Evolutionary conservation across 2,888 invertebrate species (phyloP), one percentile per base, ranked within the genome.

Genomic region (Cryptocephalus moraei): DNA sequence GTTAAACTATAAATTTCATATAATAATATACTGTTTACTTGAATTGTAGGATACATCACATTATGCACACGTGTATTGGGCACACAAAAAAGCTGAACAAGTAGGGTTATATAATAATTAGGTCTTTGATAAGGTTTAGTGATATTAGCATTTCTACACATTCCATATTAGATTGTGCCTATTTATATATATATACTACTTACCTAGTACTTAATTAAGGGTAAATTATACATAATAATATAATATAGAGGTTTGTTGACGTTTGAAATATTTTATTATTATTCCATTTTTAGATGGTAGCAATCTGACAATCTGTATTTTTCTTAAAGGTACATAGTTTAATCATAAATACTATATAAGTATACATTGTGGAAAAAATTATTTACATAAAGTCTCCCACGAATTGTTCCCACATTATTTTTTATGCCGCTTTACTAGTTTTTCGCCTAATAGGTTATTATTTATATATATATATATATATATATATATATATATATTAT

Each of bases 161-260:
- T 46, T 38, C 49, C 22, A 32, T 31, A 42, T 48, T 52, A 51
- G 54, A 51, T 48, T 52, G 52, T 54, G 54, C 52, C 54, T 54
- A 49, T 46, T 41, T 49, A 36, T 36, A 22, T 22, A 22, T 22
- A 22, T 6, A 22, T 22, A 22, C 22, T 22, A 22, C 22, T 22
- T 22, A 22, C 6, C 22, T 22, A 22, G 22, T 22, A 6, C 22
- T 22, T 6, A 4, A 2, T 22, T 22, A 6, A 22, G 22, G 6
- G 22, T 22, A 6, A 22, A 22, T 22, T 4, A 22, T 22, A 22
- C 22, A 22, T 22, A 36, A 36, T n/a, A 36, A 36, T 12, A 36
- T 36, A 36, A 4, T 36, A 4, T 36, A 11, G 36, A 11, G 6
- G 6, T 36, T 12, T 6, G n/a, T 36, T 36, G 36, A 36, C n/a